These are phyloP conservation scores for Aspidoscelis tigris DNA, from an alignment of 2,113 vertebrate genomes.

Conservation along the genomic window DNA sequence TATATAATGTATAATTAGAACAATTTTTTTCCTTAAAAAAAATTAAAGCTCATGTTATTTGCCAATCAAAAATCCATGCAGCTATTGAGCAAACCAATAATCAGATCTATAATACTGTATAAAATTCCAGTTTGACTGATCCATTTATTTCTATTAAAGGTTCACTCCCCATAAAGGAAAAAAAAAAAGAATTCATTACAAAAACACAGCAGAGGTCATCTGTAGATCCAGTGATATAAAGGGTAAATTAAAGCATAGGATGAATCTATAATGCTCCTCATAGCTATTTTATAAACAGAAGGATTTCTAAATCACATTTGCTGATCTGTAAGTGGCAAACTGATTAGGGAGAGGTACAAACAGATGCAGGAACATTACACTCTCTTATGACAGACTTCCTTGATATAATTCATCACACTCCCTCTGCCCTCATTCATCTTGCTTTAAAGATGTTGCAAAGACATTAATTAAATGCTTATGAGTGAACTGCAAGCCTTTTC, in stretches of 20 bases:
- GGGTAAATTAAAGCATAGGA: not conserved
- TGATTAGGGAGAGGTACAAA: not conserved
- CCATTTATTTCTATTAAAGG: too few species aligned
- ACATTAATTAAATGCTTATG: slow-evolving; percentile 19
- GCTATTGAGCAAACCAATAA: too few species aligned
- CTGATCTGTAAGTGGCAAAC: not conserved
- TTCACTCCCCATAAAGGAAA: too few species aligned
- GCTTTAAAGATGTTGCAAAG: slow-evolving; percentile 9
- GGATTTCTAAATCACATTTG: not conserved
- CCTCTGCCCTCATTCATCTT: not conserved
- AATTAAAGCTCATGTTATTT: too few species aligned
- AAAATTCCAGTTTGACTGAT: too few species aligned
- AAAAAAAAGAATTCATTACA: not conserved
- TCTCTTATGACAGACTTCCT: not conserved
- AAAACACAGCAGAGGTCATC: not conserved
- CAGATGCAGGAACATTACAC: not conserved
- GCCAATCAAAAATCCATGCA: too few species aligned
- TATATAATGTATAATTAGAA: too few species aligned
- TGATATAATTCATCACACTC: not conserved
- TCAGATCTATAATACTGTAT: too few species aligned
- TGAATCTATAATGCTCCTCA: not conserved
- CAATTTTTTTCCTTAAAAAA: too few species aligned
- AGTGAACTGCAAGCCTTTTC: slow-evolving; percentile 15
- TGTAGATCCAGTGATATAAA: not conserved
- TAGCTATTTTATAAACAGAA: not conserved